A percentile compares a stretch with the other conserved stretches of the same genome.
Conservation (phyloP, 2,797 vertebrate species). For the Triplophysa bombifrons region DNA sequence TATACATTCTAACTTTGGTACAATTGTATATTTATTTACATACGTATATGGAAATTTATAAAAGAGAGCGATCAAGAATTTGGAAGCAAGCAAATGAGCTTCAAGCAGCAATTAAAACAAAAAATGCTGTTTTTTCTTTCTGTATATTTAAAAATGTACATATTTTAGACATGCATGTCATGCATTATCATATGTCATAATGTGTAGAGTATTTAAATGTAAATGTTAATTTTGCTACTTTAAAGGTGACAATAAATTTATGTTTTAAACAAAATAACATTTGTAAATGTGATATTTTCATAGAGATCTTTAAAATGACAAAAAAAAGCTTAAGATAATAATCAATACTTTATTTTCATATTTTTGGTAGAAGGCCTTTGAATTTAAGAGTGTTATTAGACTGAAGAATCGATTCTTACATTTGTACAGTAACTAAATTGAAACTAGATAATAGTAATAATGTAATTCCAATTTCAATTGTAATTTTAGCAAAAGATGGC, state of each 20-base stretch:
- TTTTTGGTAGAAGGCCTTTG: not conserved
- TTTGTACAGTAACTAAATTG: not conserved
- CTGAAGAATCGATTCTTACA: not conserved
- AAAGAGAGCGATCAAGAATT: conserved; percentile 5
- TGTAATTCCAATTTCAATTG: not conserved
- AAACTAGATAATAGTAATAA: not conserved
- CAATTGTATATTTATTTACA: conserved; percentile 51
- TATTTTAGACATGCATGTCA: conserved; percentile 71
- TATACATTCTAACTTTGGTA: conserved; percentile 35
- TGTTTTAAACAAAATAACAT: conserved; percentile 53
- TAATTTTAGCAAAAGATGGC: not conserved
- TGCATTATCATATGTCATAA: conserved; percentile 65
- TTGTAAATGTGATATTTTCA: conserved; percentile 4
- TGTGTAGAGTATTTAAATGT: conserved; percentile 80
- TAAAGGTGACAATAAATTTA: conserved; percentile 75
- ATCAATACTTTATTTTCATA: not conserved
- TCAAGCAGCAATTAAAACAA: conserved; percentile 11
- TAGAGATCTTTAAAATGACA: not conserved
- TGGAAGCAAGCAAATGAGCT: conserved; percentile 12
- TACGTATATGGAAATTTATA: conserved; percentile 20
- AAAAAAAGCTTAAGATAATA: not conserved
- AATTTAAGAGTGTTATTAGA: not conserved
- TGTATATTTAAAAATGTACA: conserved; percentile 63
- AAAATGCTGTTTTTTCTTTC: conserved; percentile 48
- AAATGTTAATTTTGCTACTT: conserved; percentile 63